Conservation (phyloP, 1,140 invertebrate genomes). For the Lordiphosa stackelbergi region DNA sequence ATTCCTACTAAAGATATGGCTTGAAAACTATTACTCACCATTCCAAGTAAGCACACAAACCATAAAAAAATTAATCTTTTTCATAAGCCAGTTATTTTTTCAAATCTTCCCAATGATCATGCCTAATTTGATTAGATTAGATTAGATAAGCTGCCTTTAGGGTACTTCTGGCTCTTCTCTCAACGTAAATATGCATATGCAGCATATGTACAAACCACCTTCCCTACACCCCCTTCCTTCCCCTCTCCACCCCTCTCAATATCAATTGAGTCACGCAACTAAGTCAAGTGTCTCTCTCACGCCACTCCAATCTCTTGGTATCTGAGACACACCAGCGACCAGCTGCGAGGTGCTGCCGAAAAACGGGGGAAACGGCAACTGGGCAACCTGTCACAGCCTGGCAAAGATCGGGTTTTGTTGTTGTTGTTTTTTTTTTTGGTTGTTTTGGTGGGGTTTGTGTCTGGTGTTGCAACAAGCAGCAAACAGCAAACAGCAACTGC, state of each 20-base stretch:
- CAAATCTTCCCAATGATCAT: no score
- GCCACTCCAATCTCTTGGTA: not conserved
- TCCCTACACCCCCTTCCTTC: not conserved
- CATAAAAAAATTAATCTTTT: no score
- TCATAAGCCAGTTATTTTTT: no score
- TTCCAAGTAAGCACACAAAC: no score
- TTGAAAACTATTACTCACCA: no score
- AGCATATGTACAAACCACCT: not conserved
- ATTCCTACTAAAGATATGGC: no score
- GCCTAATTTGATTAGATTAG: no score
- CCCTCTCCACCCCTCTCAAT: not conserved
- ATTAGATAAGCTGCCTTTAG: no score
- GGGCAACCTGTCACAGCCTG: constrained; percentile 55
- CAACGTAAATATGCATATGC: constrained; percentile 1
- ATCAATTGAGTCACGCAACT: constrained; percentile 15
- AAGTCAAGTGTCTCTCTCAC: constrained; percentile 15
- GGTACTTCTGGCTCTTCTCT: not conserved
- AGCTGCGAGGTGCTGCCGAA: no score
- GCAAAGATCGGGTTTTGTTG: constrained; percentile 33
- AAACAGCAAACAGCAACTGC: constrained; percentile 31
- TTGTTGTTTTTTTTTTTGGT: constrained; percentile 29
- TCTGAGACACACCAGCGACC: no score
- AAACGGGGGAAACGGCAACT: constrained; percentile 1
- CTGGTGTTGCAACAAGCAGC: constrained; percentile 54
- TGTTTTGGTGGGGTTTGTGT: constrained; percentile 36